Conservation (phyloP, 2,797 vertebrate species). For the Characodon lateralis region DNA sequence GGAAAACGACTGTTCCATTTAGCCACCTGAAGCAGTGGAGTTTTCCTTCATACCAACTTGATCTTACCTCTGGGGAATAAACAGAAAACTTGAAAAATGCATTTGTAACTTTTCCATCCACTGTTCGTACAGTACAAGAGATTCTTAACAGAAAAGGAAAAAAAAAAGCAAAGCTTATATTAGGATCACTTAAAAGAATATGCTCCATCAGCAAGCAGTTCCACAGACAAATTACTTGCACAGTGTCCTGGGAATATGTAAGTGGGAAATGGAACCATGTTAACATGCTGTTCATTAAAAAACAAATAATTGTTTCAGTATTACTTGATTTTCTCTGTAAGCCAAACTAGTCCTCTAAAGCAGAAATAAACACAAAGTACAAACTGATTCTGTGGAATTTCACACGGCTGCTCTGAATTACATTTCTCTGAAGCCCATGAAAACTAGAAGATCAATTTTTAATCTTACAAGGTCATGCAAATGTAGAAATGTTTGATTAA, state of each 20-base stretch:
- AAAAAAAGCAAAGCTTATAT: background rate
- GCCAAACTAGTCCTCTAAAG: slow-evolving; percentile 25
- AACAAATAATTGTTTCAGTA: slow-evolving; percentile 38
- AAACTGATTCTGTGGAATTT: slow-evolving; percentile 3
- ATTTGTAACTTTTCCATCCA: background rate
- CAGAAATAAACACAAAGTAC: slow-evolving; percentile 14
- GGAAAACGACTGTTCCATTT: slow-evolving; percentile 20
- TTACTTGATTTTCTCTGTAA: slow-evolving; percentile 17
- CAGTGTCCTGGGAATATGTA: slow-evolving; percentile 40
- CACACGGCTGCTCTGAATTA: background rate
- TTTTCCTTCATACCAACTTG: slow-evolving; percentile 8
- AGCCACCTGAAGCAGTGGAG: slow-evolving; percentile 17
- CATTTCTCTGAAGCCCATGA: background rate
- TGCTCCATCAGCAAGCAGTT: slow-evolving; percentile 26
- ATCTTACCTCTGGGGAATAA: slow-evolving; percentile 26
- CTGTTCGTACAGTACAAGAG: background rate
- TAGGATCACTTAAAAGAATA: slow-evolving; percentile 10
- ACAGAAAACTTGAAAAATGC: slow-evolving; percentile 8
- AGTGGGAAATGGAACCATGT: slow-evolving; percentile 29
- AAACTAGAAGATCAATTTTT: background rate
- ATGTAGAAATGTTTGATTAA: background rate
- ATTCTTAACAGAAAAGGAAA: background rate
- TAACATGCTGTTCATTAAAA: slow-evolving; percentile 35
- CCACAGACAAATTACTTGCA: slow-evolving; percentile 39
- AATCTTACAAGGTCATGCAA: background rate